A percentile compares a stretch with the other conserved stretches of the same genome.
Evolutionary conservation across 1,140 invertebrate species (phyloP).

Genomic region (Hermetia illucens): DNA sequence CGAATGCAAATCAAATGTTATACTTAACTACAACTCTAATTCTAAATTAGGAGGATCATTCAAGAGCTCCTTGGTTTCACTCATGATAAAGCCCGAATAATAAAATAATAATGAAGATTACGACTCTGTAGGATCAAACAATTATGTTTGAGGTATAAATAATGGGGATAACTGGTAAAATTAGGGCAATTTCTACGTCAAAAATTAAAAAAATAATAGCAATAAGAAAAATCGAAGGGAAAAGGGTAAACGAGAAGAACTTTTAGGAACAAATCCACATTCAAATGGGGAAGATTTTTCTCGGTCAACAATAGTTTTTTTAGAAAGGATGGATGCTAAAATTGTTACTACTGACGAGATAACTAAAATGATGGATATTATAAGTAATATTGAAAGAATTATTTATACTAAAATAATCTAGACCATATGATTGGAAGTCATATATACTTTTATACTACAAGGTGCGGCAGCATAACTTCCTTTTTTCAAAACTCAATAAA

Average conservation of each 20-base stretch:
- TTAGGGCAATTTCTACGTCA: slow-evolving; percentile 44
- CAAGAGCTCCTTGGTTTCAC: slow-evolving; percentile 45
- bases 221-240: slow-evolving; percentile 46
- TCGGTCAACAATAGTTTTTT: slow-evolving; percentile 37
- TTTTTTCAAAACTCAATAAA: no score
- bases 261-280: slow-evolving; percentile 46
- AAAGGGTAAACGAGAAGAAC: slow-evolving; percentile 36
- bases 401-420: slow-evolving; percentile 38
- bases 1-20: slow-evolving; percentile 48
- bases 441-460: slow-evolving; percentile 53
- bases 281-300: slow-evolving; percentile 45
- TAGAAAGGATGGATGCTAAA: slow-evolving; percentile 32
- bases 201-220: slow-evolving; percentile 50
- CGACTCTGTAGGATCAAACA: slow-evolving; percentile 27
- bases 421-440: slow-evolving; percentile 52
- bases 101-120: slow-evolving; percentile 39
- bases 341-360: slow-evolving; percentile 33
- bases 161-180: slow-evolving; percentile 35
- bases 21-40: slow-evolving; percentile 42
- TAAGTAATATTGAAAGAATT: slow-evolving; percentile 29
- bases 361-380: slow-evolving; percentile 29
- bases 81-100: slow-evolving; percentile 40
- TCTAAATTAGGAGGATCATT: slow-evolving; percentile 37
- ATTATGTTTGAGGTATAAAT: slow-evolving; percentile 28
- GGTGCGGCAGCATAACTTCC: no score